These are phyloP conservation scores for Pachliopta kotzebuea DNA, from an alignment of 2,888 invertebrate genomes.

Conservation along the genomic window DNA sequence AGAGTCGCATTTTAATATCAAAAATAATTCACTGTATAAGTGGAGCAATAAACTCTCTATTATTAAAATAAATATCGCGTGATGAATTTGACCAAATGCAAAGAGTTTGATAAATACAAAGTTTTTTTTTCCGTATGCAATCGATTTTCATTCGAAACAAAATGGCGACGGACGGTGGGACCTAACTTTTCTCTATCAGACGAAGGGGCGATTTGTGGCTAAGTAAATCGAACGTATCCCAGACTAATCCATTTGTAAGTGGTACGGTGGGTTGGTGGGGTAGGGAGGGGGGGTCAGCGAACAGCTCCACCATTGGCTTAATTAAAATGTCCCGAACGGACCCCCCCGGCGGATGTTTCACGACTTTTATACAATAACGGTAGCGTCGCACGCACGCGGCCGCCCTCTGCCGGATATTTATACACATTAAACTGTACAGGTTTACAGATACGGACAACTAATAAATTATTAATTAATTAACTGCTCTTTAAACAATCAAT, in stretches of 20 bases:
- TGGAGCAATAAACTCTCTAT: too few species aligned
- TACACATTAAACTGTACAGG: constrained; percentile 2
- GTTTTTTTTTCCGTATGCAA: background rate
- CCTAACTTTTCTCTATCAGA: constrained; percentile 27
- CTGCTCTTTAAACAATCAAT: too few species aligned
- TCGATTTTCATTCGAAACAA: background rate
- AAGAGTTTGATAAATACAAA: too few species aligned
- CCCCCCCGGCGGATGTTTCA: constrained; percentile 40
- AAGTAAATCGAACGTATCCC: constrained; percentile 56
- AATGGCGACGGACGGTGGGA: constrained; percentile 13
- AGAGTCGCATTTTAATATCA: too few species aligned
- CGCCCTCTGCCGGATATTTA: constrained; percentile 1
- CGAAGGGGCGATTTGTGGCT: constrained; percentile 36
- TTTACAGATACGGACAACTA: constrained; percentile 6
- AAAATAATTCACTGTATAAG: too few species aligned
- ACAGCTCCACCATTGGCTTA: constrained; percentile 60
- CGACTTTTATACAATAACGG: constrained; percentile 33
- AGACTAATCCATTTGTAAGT: constrained; percentile 72
- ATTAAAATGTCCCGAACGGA: constrained; percentile 62
- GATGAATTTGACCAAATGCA: too few species aligned
- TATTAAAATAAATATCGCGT: too few species aligned
- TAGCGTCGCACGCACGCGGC: constrained; percentile 16
- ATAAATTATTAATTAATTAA: background rate
- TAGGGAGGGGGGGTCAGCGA: background rate
- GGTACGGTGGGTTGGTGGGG: constrained; percentile 18